Evolutionary conservation across 2,797 vertebrate genomes (phyloP).

Genomic region (Neoniphon sammara): DNA sequence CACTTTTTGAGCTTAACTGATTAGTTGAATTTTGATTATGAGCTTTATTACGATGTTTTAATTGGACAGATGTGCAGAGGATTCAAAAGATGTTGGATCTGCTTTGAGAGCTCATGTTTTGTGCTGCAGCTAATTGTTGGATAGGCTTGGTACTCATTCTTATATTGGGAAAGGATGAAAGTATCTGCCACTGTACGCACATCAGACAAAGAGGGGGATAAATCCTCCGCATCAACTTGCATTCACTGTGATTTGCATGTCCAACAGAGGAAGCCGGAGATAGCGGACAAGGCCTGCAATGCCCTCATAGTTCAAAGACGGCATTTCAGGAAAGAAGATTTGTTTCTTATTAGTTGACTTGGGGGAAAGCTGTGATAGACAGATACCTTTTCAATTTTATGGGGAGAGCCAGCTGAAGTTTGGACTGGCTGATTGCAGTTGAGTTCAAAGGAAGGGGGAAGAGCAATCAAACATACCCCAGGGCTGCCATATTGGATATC

Average conservation of each 20-base stretch:
- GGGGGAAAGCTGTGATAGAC: slow-evolving; percentile 59
- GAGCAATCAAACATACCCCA: slow-evolving; percentile 61
- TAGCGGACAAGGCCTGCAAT: neutral
- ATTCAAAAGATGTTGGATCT: neutral
- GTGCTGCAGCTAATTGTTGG: neutral
- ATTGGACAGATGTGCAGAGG: neutral
- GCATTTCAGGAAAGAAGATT: slow-evolving; percentile 42
- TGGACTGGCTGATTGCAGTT: slow-evolving; percentile 60
- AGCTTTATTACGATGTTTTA: neutral
- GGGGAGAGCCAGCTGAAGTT: slow-evolving; percentile 49
- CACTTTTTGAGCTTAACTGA: slow-evolving; percentile 4
- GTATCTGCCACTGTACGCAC: neutral
- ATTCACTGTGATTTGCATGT: neutral
- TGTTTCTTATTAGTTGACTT: slow-evolving; percentile 49
- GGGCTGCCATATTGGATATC: slow-evolving; percentile 71
- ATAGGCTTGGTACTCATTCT: neutral
- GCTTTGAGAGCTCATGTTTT: neutral
- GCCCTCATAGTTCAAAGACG: slow-evolving; percentile 20
- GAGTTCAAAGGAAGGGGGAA: slow-evolving; percentile 73
- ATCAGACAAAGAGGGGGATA: slow-evolving; percentile 1
- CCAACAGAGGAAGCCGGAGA: slow-evolving; percentile 9
- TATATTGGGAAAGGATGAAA: neutral
- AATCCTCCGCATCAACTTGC: neutral
- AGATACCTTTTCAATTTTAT: slow-evolving; percentile 73
- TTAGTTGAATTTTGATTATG: neutral